Evolutionary conservation across 2,113 vertebrate species (phyloP).

Genomic region (Xiphorhynchus elegans): DNA sequence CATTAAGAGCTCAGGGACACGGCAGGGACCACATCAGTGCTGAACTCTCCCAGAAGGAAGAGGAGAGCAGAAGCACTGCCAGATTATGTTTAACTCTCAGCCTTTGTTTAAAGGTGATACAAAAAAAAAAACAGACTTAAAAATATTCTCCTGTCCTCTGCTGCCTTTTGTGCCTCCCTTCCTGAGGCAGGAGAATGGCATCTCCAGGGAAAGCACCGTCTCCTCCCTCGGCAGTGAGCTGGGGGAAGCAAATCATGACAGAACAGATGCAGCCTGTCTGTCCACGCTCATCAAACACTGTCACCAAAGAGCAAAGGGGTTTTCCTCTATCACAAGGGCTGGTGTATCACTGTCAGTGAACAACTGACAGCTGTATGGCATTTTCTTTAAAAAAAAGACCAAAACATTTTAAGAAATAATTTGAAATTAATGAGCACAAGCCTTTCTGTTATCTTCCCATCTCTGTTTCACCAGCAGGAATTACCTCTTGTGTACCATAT

Average conservation of each 20-base stretch:
- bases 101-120: not conserved
- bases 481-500: not conserved
- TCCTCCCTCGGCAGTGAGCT: not conserved
- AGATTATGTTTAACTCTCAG: not conserved
- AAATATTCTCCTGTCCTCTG: not conserved
- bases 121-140: not conserved
- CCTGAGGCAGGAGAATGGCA: not conserved
- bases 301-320: not conserved
- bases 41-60: not conserved
- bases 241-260: not conserved
- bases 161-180: not conserved
- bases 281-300: not conserved
- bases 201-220: not conserved
- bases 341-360: not conserved
- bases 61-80: not conserved
- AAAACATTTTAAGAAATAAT: not conserved
- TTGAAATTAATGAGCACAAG: not conserved
- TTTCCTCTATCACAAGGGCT: not conserved
- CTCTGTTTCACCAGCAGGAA: not conserved
- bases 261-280: not conserved
- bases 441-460: not conserved
- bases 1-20: not conserved
- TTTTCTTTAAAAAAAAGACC: not conserved
- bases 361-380: not conserved
- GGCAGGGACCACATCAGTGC: not conserved